Base-by-base conservation (phyloP, 2,888 invertebrate genomes). In the Charanyca ferruginea region DNA sequence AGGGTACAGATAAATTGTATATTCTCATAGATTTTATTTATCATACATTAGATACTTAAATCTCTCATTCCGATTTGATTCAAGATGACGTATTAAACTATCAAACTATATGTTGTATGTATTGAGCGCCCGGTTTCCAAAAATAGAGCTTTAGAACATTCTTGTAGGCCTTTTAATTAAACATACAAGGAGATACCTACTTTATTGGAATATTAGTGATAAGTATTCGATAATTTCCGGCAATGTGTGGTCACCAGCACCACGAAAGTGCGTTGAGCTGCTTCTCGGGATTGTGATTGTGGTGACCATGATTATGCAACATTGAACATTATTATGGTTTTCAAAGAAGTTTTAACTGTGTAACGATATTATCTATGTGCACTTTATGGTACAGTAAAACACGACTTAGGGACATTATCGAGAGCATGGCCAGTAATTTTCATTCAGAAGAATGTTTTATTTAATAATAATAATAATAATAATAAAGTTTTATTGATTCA, bases 171-270 rank as follows among this genome's bases (percentile, higher is more conserved):
- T 51, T 69, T 73, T 70, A 48, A 68, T 69, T 67, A 66, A 61
- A 44, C 22, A 68, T 67, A 63, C 66, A 73, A 73, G 66, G 55
- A 49, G 62, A 75, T 76, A 75, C n/a, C n/a, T n/a, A n/a, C 58
- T 71, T 79, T 76, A 80, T 82, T 72, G 69, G 52, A 80, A 68
- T 71, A 81, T 82, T 74, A 67, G 67, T 57, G 63, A 80, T 81
- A 85, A 82, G 79, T 84, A 89, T 88, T 84, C 80, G 77, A 83
- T 80, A 79, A 83, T 86, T 86, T 89, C 89, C 89, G 88, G 87
- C 79, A 75, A 82, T 72, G 82, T 73, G 83, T 82, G 79, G 83
- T 83, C 81, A 80, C 83, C 81, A 77, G 81, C 81, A 80, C 83
- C 81, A 77, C 77, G 72, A 70, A 81, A 81, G 84, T 85, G 83